Conservation (phyloP, 1,140 invertebrate genomes). For the Pinna nobilis region DNA sequence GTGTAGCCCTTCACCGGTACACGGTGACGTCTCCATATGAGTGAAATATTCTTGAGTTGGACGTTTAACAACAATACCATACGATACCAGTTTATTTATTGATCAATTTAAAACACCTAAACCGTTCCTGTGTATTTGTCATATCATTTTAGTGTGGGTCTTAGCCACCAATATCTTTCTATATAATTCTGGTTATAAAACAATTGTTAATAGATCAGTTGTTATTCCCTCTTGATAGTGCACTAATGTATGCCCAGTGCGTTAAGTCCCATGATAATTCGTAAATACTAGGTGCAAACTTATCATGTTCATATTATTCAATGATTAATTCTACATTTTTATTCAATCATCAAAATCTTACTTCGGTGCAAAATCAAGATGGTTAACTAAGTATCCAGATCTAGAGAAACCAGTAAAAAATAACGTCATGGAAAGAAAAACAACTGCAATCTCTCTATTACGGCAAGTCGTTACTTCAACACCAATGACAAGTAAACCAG, state of each 20-base stretch:
- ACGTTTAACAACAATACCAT: too few species aligned
- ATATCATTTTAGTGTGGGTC: too few species aligned
- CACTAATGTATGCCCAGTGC: too few species aligned
- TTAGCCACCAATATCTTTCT: too few species aligned
- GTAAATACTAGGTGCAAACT: not conserved
- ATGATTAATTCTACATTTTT: not conserved
- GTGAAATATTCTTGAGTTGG: too few species aligned
- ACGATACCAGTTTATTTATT: not conserved
- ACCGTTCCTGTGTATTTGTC: too few species aligned
- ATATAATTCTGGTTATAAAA: not conserved
- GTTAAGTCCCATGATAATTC: not conserved
- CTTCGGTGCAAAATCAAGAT: slow-evolving; percentile 87
- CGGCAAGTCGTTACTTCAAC: slow-evolving; percentile 55
- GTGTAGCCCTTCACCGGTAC: too few species aligned
- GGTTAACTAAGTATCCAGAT: slow-evolving; percentile 87
- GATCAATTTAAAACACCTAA: not conserved
- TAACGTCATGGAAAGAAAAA: slow-evolving; percentile 57
- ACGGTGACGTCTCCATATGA: too few species aligned
- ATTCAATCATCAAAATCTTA: slow-evolving; percentile 75
- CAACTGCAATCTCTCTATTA: slow-evolving; percentile 49
- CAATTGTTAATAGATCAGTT: not conserved
- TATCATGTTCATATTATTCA: not conserved
- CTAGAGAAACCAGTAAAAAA: slow-evolving; percentile 53
- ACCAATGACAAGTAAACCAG: slow-evolving; percentile 49
- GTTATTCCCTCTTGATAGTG: too few species aligned